A percentile compares a stretch with the other conserved stretches of the same genome.
Conservation (phyloP, 1,140 invertebrate species). For the Hyphantria cunea region DNA sequence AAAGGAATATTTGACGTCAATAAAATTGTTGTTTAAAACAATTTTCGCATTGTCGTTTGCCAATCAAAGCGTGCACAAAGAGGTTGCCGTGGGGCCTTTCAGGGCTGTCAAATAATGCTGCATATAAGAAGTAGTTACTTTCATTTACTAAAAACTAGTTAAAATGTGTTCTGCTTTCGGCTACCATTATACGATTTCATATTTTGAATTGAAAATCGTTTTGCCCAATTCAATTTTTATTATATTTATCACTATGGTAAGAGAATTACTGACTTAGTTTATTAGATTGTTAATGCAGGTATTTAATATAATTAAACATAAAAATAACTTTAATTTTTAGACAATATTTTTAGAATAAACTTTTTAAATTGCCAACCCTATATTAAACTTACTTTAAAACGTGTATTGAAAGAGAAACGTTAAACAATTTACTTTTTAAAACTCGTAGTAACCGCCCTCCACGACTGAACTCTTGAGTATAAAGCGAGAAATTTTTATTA, state of each 20-base stretch:
- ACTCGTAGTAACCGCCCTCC: slow-evolving; percentile 1
- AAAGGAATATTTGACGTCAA: slow-evolving; percentile 28
- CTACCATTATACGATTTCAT: no score
- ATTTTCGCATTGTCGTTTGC: slow-evolving; percentile 42
- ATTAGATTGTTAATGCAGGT: no score
- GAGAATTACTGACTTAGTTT: no score
- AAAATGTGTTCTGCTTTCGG: no score
- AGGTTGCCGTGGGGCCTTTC: slow-evolving; percentile 23
- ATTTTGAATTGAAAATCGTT: no score
- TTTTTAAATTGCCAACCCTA: slow-evolving; percentile 7
- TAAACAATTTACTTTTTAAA: slow-evolving; percentile 29
- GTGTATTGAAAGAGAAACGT: slow-evolving; percentile 28
- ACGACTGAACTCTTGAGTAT: slow-evolving; percentile 8
- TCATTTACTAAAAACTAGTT: no score
- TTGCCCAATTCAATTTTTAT: no score
- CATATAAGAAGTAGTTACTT: no score
- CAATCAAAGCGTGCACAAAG: slow-evolving; percentile 43
- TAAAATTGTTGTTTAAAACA: slow-evolving; percentile 34
- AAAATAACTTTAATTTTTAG: no score
- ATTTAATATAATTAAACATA: no score
- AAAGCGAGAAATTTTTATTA: slow-evolving; percentile 32
- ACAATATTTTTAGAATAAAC: no score
- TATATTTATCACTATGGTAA: no score
- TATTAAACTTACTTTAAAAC: neutral
- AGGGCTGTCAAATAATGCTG: slow-evolving; percentile 10